Evolutionary conservation across 2,113 vertebrate species (phyloP), one percentile per base, ranked within the genome.

Genomic region (Haplochromis burtoni): DNA sequence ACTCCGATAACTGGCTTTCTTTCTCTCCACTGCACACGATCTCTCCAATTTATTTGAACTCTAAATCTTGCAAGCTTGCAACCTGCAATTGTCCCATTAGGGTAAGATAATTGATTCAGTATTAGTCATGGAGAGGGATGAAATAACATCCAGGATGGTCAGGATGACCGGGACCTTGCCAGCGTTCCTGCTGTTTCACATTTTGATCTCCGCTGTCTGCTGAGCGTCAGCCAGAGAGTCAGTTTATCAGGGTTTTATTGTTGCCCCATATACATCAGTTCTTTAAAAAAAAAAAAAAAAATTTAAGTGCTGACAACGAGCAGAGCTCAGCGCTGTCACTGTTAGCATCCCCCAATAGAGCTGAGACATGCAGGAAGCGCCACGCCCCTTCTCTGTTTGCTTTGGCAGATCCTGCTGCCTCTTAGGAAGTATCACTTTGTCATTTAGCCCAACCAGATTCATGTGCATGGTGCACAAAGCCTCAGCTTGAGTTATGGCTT

Each of bases 401-500:
- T 83, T 95, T 96, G 96, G 95, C 93, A 78, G 83, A 86, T 81
- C 84, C 13, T 17, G 17, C n/a, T 86, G 82, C 87, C 86, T 93
- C 95, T 90, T 81, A 94, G 94, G 92, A 95, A 96, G 95, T 93
- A 96, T 96, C 93, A 91, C 93, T 91, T 90, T 95, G 92, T 94
- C 93, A 91, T 94, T 89, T 87, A 73, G 83, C 79, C 81, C 89
- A 85, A 81, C 63, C 61, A 42, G 57, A 81, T 91, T 93, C 76
- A 51, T 59, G 49, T 88, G 88, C 84, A 68, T 19, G 7, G 83
- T 57, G 80, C 90, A 87, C 68, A 68, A 76, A 89, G 61, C 55
- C 82, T 33, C 85, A 84, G 73, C 66, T 81, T 71, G 57, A 81
- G 45, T 93, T 86, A 89, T 9, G 12, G 83, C 68, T 87, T 88